Evolutionary conservation across 2,113 vertebrate species (phyloP).

Genomic region (Cichladusa arquata): DNA sequence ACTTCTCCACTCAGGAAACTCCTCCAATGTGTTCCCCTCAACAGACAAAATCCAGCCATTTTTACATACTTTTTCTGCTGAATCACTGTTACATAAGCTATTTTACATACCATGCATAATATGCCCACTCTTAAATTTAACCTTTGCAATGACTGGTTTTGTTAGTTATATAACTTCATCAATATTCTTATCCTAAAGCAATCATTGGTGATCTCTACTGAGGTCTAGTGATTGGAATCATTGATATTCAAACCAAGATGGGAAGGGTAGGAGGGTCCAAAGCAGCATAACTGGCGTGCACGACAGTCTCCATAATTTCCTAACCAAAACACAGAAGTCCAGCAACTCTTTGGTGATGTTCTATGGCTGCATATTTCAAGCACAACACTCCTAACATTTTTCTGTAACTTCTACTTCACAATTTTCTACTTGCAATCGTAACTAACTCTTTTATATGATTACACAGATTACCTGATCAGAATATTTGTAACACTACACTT

Average conservation of each 20-base stretch:
- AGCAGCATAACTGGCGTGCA: neutral
- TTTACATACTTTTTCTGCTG: neutral
- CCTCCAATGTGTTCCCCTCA: rapidly evolving
- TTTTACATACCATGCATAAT: neutral
- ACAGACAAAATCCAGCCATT: neutral
- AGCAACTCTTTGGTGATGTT: neutral
- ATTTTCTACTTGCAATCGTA: neutral
- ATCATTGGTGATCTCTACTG: neutral
- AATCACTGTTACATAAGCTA: neutral
- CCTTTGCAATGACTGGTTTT: neutral
- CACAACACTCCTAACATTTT: neutral
- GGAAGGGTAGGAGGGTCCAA: neutral
- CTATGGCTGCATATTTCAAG: neutral
- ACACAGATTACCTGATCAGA: neutral
- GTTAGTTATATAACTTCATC: neutral
- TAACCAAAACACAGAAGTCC: neutral
- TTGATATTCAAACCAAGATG: neutral
- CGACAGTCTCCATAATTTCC: neutral
- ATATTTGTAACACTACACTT: neutral
- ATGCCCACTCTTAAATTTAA: neutral
- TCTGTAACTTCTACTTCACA: neutral
- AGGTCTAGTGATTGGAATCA: neutral
- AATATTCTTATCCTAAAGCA: neutral
- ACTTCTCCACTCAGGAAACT: neutral
- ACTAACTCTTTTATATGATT: neutral